These are phyloP conservation scores for Planiliza haematocheilus DNA, from an alignment of 2,113 vertebrate genomes.

Conservation along the genomic window DNA sequence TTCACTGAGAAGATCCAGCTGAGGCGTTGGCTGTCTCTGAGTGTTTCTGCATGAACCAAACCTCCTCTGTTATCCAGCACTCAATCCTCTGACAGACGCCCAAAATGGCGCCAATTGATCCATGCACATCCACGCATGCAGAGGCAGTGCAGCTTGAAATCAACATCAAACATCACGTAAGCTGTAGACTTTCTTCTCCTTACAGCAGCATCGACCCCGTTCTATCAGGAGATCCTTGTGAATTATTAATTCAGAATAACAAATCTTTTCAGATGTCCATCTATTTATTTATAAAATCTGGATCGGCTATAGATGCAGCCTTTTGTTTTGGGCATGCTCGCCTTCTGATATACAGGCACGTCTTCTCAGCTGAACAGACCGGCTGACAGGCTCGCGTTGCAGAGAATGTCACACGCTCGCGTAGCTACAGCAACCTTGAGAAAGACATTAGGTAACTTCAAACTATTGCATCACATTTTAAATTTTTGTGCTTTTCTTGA, in stretches of 20 bases:
- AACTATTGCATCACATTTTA: constrained; percentile 39
- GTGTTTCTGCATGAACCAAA: constrained; percentile 55
- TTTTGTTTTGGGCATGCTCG: constrained; percentile 5
- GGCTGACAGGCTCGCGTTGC: constrained; percentile 14
- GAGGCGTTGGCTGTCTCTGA: constrained; percentile 52
- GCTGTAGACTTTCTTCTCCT: constrained; percentile 39
- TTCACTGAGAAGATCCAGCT: constrained; percentile 65
- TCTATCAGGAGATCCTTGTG: constrained; percentile 7
- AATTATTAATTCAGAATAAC: constrained; percentile 27
- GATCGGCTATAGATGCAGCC: not conserved
- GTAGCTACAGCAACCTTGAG: constrained; percentile 34
- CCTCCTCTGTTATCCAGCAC: constrained; percentile 42
- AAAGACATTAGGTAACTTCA: constrained; percentile 41
- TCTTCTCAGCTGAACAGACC: constrained; percentile 19
- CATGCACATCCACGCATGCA: constrained; percentile 63
- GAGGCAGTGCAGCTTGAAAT: constrained; percentile 52
- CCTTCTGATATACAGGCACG: constrained; percentile 12
- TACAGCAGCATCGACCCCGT: not conserved
- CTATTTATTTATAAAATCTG: not conserved
- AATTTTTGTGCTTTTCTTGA: constrained; percentile 41
- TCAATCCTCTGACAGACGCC: constrained; percentile 49
- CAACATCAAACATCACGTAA: constrained; percentile 44
- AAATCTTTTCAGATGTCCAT: constrained; percentile 6
- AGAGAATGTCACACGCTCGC: constrained; percentile 26
- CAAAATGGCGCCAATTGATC: constrained; percentile 70